A percentile compares a stretch with the other conserved stretches of the same genome.
Conservation (phyloP, 1,140 invertebrate genomes). For the Tetramorium simillimum region DNA sequence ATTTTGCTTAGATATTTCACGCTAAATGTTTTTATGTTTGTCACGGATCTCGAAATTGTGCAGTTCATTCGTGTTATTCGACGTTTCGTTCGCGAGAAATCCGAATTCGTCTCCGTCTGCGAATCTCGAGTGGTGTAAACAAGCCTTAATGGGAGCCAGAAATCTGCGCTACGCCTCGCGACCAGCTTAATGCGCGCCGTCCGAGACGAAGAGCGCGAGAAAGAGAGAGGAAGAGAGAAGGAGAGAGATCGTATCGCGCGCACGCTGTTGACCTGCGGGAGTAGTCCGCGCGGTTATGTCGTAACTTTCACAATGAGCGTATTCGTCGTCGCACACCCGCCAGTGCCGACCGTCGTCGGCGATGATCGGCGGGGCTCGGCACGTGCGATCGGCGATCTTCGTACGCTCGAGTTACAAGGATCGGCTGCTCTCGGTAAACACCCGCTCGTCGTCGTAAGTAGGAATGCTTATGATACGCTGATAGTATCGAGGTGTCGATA, state of each 20-base stretch:
- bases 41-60: too few relatives aligned
- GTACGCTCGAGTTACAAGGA: slow-evolving; percentile 20
- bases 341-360: slow-evolving; percentile 28
- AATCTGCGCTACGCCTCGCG: slow-evolving; percentile 26
- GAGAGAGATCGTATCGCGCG: slow-evolving; percentile 65
- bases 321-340: slow-evolving; percentile 40
- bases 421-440: slow-evolving; percentile 16
- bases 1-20: not conserved
- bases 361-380: not conserved
- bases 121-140: not conserved
- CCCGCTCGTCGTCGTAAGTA: slow-evolving; percentile 6
- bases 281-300: slow-evolving; percentile 59
- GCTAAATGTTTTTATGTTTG: too few relatives aligned
- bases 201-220: slow-evolving; percentile 13
- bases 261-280: slow-evolving; percentile 58
- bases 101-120: not conserved
- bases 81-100: not conserved
- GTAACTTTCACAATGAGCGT: slow-evolving; percentile 70
- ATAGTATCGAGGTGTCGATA: slow-evolving; percentile 5
- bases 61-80: not conserved
- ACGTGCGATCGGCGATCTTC: slow-evolving; percentile 20
- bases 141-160: slow-evolving; percentile 34
- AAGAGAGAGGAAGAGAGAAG: not conserved
- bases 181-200: not conserved
- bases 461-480: slow-evolving; percentile 3